These are phyloP conservation scores for Baryphthengus martii DNA, from an alignment of 2,113 vertebrate species.

Conservation along the genomic window DNA sequence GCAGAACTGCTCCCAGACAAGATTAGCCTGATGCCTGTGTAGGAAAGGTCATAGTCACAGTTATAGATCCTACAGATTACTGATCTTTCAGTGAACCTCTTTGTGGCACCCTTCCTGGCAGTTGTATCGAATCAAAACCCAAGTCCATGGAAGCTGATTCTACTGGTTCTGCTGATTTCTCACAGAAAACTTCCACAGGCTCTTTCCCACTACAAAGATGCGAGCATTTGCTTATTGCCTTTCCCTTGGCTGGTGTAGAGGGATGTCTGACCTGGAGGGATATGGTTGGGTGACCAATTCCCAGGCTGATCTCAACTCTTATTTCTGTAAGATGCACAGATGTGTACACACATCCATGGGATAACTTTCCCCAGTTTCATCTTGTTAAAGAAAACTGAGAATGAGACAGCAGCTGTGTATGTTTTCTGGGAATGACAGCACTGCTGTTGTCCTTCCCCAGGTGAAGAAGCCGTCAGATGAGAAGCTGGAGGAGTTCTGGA, in stretches of 20 bases:
- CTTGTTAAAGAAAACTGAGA: not conserved
- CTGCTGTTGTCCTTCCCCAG: slow-evolving; percentile 54
- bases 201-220: accelerated
- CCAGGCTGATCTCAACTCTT: accelerated
- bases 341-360: accelerated
- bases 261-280: accelerated
- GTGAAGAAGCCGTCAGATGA: slow-evolving; percentile 84
- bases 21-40: accelerated
- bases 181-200: not conserved
- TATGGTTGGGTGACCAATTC: not conserved
- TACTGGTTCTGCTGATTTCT: not conserved
- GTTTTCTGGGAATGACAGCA: not conserved
- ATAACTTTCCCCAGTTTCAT: not conserved
- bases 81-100: not conserved
- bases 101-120: accelerated
- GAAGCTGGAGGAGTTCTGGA: slow-evolving; percentile 88
- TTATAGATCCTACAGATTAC: not conserved
- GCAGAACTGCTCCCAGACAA: not conserved
- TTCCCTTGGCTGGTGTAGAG: not conserved
- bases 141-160: not conserved
- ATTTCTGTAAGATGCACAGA: not conserved
- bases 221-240: accelerated
- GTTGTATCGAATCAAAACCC: not conserved
- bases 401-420: accelerated
- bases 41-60: not conserved